Evolutionary conservation across 37 sponge, comb jelly and placozoan species (phyloP), one percentile per base, ranked within the genome.

Genomic region (Amphimedon queenslandica): DNA sequence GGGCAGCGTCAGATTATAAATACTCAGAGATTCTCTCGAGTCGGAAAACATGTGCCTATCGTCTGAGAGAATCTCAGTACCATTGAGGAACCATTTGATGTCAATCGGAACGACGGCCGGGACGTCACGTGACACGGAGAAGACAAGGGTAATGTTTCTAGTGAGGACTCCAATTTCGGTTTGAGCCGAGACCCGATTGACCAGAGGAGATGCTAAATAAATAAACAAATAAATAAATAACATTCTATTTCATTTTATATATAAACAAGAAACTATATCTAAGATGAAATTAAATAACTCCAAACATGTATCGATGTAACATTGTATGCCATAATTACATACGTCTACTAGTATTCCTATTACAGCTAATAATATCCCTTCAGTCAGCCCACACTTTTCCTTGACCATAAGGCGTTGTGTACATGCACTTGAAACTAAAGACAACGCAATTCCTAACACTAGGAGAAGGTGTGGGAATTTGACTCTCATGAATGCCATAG

Each of bases 171-270:
- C 61, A 25, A 60, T 60, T n/a, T 11, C 27, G 28, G 28, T 60
- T n/a, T 13, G 24, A 25, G 5, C 27, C 23, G 27, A 25, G 5
- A 25, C 5, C 24, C 61, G 21, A 6, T 25, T 5, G 5, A 60
- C 61, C 61, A 60, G 24, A n/a, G 61, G 61, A 60, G 61, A 60
- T n/a, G 61, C 61, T 60, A 60, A 11, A 60, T 6, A n/a, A 25
- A n/a, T 60, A 18, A 13, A 47, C 13, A 18, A 8, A 60, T 5
- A 60, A 60, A 60, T 60, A n/a, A 60, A 25, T 60, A 60, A 13
- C 21, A 60, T 60, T 25, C 8, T n/a, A 18, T 8, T 18, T 47
- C 8, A 8, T 13, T 18, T 47, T 47, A 18, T 8, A 47, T 47
- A 18, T 8, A 47, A 18, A 13, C 13, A 18, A 47, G 51, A 18